Evolutionary conservation across 1,140 invertebrate species (phyloP), one percentile per base, ranked within the genome.

Genomic region (Anastrepha ludens): DNA sequence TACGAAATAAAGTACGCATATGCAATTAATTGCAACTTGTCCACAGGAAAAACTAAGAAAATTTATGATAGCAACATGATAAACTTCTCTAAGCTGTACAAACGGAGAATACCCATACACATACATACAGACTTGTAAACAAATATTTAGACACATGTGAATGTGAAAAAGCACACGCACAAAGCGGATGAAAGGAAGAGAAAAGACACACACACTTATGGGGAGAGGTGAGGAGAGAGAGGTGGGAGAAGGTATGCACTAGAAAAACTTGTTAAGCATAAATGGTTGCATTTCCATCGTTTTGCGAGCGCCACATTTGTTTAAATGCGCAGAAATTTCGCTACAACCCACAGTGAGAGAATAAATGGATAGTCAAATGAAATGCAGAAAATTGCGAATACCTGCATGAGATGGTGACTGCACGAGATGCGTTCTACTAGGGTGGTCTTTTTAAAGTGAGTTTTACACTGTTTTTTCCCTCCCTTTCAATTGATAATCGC

Each of bases 1-100:
- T 17, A 11, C 41, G 20, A 50, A 55, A 41, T 13, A 11, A 81
- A 55, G 41, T 81, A 81, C 74, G 74, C 74, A 81, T 81, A 81
- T 81, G 74, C 74, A 81, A 81, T 81, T 81, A 81, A 81, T 81
- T 55, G 74, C 74, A 81, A 81, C 74, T 55, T 81, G 74, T 81
- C 74, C 74, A 81, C 74, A 81, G 47, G 47, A 81, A 81, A 81
- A 81, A 81, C 74, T 81, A 81, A 81, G 74, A 55, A 55, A 81
- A 81, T 81, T 81, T 81, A 81, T 81, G 74, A 81, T 81, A 29
- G 74, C 74, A 81, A 81, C 44, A 81, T 81, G 74, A 81, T 81
- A 81, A 81, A 81, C 74, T 81, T 81, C 47, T 55, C 74, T 81
- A 81, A 81, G 41, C 47, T 81, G 3, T 20, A 55, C 47, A 55